Evolutionary conservation across 1,140 invertebrate genomes (phyloP).

Genomic region (Diorhabda elongata): DNA sequence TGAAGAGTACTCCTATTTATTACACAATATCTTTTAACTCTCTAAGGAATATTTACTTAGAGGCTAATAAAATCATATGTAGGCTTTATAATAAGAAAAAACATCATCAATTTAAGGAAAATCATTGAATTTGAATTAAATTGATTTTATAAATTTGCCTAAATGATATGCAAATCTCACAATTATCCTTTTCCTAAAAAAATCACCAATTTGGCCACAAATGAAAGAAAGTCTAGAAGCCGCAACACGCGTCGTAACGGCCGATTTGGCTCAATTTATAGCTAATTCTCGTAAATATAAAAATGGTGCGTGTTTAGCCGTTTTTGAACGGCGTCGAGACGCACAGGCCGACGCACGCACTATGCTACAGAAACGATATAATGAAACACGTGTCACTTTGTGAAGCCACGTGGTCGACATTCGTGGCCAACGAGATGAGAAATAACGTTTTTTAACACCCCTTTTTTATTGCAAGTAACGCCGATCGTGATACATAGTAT

Average conservation of each 20-base stretch:
- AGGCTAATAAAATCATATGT: too few relatives aligned
- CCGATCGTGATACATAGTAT: constrained; percentile 6
- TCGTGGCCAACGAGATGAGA: constrained; percentile 40
- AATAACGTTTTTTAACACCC: constrained; percentile 40
- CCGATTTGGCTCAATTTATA: constrained; percentile 42
- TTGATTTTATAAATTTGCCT: too few relatives aligned
- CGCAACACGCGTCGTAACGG: constrained; percentile 39
- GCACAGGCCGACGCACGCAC: constrained; percentile 20
- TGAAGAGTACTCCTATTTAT: too few relatives aligned
- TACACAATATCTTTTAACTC: too few relatives aligned
- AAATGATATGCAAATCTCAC: constrained; percentile 26
- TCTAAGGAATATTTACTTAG: too few relatives aligned
- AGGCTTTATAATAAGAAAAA: too few relatives aligned
- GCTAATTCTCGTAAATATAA: constrained; percentile 41
- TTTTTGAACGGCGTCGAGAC: constrained; percentile 35
- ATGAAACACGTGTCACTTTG: constrained; percentile 36
- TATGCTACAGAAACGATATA: constrained; percentile 30
- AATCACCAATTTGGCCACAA: constrained; percentile 14
- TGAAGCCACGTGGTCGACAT: constrained; percentile 39
- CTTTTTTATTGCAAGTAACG: constrained; percentile 11
- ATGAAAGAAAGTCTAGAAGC: constrained; percentile 33
- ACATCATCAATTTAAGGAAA: too few relatives aligned
- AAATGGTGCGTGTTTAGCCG: constrained; percentile 32
- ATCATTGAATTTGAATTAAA: too few relatives aligned
- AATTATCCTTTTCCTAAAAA: constrained; percentile 26